Evolutionary conservation across 1,140 invertebrate genomes (phyloP).

Genomic region (Arion vulgaris): DNA sequence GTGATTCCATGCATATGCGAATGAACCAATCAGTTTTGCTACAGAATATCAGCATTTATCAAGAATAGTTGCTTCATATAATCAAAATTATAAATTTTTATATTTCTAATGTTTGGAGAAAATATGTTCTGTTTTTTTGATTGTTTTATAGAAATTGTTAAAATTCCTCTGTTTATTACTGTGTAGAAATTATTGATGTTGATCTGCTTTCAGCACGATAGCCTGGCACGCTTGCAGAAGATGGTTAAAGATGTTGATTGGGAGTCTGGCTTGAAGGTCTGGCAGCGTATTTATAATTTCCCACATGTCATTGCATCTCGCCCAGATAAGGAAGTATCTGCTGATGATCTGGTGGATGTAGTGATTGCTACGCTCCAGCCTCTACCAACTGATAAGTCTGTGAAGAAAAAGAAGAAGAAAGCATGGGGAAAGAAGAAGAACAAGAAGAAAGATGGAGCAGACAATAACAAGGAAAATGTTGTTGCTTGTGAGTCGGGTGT

Average conservation of each 20-base stretch:
- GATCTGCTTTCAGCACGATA: slow-evolving; percentile 65
- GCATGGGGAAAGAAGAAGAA: slow-evolving; percentile 20
- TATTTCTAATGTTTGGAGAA: too few species aligned
- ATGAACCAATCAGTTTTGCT: too few species aligned
- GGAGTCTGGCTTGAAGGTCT: slow-evolving; percentile 72
- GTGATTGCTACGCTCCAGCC: slow-evolving; percentile 29
- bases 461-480: neutral
- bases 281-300: slow-evolving; percentile 73
- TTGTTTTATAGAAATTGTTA: too few species aligned
- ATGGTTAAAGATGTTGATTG: slow-evolving; percentile 72
- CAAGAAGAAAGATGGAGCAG: neutral
- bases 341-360: slow-evolving; percentile 53
- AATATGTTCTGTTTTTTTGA: too few species aligned
- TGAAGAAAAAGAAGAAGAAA: slow-evolving; percentile 41
- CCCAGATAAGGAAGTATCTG: slow-evolving; percentile 50
- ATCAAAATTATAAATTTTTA: too few species aligned
- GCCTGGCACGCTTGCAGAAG: slow-evolving; percentile 69
- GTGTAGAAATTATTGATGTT: too few species aligned
- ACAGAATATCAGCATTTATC: too few species aligned
- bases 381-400: slow-evolving; percentile 16
- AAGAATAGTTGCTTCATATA: too few species aligned
- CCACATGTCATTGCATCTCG: slow-evolving; percentile 53
- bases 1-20: too few species aligned
- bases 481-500: neutral
- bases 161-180: too few species aligned